Base-by-base conservation (phyloP, 2,797 vertebrate species). In the Acestrorhynchus altus region DNA sequence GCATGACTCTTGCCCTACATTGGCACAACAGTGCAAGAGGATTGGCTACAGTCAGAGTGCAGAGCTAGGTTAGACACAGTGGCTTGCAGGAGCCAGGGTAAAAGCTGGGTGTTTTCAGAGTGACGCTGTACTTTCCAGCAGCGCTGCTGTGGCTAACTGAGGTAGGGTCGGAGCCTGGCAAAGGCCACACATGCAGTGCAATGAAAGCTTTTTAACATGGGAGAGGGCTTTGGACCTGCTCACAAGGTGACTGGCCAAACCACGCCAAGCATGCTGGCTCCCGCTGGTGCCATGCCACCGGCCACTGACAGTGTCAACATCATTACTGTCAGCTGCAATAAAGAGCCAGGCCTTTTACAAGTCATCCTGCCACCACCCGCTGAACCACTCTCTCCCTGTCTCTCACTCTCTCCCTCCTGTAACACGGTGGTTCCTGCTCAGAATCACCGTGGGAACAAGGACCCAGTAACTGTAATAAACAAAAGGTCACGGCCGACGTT, bases 161-260 rank as follows among this genome's bases (percentile, higher is more conserved):
- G 26, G 72, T 59, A 76, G 71, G 26, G 39, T 80, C 67, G 28
- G 64, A 78, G 68, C 46, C 77, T 85, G 86, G 81, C 77, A 87
- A 11, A 84, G 91, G 89, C 92, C 91, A 92, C 91, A 92, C 91
- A 94, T 88, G 87, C 68, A 84, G 91, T 86, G 81, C 84, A 87
- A 85, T 88, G 91, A 87, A 60, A 86, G 85, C 85, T 86, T 88
- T 90, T 92, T 90, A 91, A 92, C 90, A 89, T 88, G 87, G 88
- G 86, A 88, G 84, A 88, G 86, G 84, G 85, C 89, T 87, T 90
- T 90, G 90, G 91, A 92, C 78, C 2, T 35, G 81, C 77, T 87
- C 80, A 76, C 83, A 81, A 72, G 83, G 86, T 86, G 89, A 87
- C 78, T 83, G 85, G 92, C 91, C 91, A 91, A 91, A 90, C 91